Conservation (phyloP, 2,113 vertebrate species). For the Brachypteracias leptosomus region DNA sequence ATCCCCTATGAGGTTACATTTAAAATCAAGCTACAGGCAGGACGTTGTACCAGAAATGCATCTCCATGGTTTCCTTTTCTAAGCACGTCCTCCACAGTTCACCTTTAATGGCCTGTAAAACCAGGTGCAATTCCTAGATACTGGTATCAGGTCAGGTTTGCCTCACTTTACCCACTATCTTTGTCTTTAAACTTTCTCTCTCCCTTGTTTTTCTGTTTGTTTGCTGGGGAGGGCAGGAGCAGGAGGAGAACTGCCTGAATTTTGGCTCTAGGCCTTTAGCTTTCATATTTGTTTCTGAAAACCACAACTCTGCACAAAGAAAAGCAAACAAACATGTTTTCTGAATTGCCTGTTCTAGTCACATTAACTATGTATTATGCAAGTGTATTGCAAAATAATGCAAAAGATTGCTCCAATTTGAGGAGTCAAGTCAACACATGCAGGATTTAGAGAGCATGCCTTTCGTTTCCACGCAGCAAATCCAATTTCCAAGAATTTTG, state of each 20-base stretch:
- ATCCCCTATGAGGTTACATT: not conserved
- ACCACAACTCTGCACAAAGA: not conserved
- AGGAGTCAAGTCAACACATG: constrained; percentile 1
- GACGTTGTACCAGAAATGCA: not conserved
- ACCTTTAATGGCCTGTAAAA: not conserved
- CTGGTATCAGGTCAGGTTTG: not conserved
- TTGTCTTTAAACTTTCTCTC: not conserved
- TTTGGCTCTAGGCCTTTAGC: not conserved
- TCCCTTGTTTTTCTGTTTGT: not conserved
- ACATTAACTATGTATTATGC: not conserved
- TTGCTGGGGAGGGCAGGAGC: not conserved
- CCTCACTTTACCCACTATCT: not conserved
- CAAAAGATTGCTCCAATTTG: not conserved
- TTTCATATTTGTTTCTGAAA: not conserved
- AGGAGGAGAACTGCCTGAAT: not conserved
- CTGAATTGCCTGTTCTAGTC: not conserved
- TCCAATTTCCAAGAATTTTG: not conserved
- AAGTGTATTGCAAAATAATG: constrained; percentile 10
- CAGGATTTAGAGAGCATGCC: not conserved
- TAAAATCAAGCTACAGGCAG: not conserved
- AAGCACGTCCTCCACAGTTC: not conserved
- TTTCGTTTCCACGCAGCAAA: not conserved
- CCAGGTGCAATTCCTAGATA: not conserved
- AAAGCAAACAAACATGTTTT: constrained; percentile 16
- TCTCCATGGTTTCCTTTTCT: not conserved